These are phyloP conservation scores for Amphiprion clarkii DNA, from an alignment of 2,797 vertebrate genomes.

Conservation along the genomic window DNA sequence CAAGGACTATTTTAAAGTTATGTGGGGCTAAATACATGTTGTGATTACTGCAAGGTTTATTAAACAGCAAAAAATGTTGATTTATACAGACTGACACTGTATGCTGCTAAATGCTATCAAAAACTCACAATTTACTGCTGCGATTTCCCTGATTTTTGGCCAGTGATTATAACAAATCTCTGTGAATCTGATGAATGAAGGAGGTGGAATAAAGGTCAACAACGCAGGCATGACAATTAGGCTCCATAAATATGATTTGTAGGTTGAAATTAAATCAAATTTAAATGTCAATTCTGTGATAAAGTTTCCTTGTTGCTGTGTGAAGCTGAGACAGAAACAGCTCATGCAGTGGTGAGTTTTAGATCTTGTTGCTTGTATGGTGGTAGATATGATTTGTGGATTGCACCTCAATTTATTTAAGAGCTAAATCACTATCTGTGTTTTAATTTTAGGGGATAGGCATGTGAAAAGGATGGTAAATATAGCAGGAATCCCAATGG, in stretches of 20 bases:
- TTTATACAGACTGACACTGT: not conserved
- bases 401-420: slow-evolving; percentile 21
- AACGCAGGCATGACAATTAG: slow-evolving; percentile 37
- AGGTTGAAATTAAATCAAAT: slow-evolving; percentile 31
- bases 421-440: slow-evolving; percentile 21
- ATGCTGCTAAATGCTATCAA: not conserved
- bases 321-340: slow-evolving; percentile 11
- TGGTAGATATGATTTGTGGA: slow-evolving; percentile 31
- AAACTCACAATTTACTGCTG: not conserved
- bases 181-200: slow-evolving; percentile 27
- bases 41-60: not conserved
- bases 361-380: slow-evolving; percentile 7
- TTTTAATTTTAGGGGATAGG: slow-evolving; percentile 8
- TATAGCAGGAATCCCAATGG: not conserved
- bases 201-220: slow-evolving; percentile 34
- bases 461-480: not conserved
- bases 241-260: slow-evolving; percentile 31
- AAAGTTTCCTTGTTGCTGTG: slow-evolving; percentile 13
- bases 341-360: not conserved
- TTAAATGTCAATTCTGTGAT: slow-evolving; percentile 41
- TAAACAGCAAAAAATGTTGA: not conserved
- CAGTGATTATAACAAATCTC: slow-evolving; percentile 5
- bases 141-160: not conserved
- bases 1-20: slow-evolving; percentile 2
- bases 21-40: not conserved